Evolutionary conservation across 1,140 invertebrate species (phyloP), one percentile per base, ranked within the genome.

Genomic region (Aphis gossypii): DNA sequence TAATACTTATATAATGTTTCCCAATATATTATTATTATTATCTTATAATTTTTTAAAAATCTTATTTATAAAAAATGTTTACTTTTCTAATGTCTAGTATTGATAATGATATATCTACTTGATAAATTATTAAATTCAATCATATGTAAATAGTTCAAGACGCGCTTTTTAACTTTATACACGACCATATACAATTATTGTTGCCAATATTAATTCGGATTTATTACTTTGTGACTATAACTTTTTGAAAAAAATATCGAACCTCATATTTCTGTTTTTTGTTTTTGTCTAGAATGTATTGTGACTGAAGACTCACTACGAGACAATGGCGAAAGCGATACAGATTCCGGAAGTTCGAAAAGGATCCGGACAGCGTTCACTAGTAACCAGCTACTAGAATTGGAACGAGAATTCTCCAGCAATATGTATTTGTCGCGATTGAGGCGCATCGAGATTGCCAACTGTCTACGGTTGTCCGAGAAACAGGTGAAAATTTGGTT

Each of bases 401-500:
- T 99, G 95, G 99, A 99, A 96, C 99, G 99, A 96, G 99, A 99
- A 96, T 99, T 99, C 96, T 98, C 99, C 96, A 99, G 98, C 95
- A 99, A 99, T 96, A 98, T 99, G 96, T 99, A 99, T 97, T 97
- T 99, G 95, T 99, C 99, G 95, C 97, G 99, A 96, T 97, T 99
- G 96, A 97, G 99, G 96, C 97, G 99, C 95, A 99, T 99, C 96
- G 99, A 99, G 96, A 99, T 99, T 97, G 99, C 99, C 94, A 98
- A 99, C 95, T 98, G 98, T 94, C 97, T 99, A 94, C 99, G 98
- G 96, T 96, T 99, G 94, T 99, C 98, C 94, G 99, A 99, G 96
- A 96, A 99, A 95, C 99, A 99, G 96, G 99, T 99, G 95, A 99
- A 99, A 97, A 99, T 99, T 95, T 99, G 99, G 99, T 99, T 99